Evolutionary conservation across 2,797 vertebrate species (phyloP).

Genomic region (Muscicapa striata): DNA sequence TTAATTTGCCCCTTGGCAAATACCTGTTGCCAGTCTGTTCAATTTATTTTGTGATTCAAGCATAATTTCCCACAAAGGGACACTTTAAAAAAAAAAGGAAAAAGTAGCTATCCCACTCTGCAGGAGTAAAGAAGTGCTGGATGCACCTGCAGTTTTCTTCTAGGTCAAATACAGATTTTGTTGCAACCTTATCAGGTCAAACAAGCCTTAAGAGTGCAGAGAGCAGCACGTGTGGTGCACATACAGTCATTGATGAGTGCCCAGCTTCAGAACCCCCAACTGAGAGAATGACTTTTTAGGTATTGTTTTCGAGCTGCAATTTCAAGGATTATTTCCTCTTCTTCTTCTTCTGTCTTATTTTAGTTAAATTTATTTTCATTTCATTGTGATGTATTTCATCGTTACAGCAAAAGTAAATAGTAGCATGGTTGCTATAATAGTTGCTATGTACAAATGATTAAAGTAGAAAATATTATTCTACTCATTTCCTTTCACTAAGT

Average conservation of each 20-base stretch:
- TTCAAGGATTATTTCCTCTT: constrained; percentile 3
- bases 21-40: neutral
- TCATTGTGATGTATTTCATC: neutral
- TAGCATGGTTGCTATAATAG: neutral
- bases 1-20: neutral
- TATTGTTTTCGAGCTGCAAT: neutral
- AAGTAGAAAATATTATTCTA: constrained; percentile 39
- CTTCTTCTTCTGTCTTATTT: neutral
- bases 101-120: neutral
- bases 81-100: neutral
- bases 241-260: neutral
- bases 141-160: neutral
- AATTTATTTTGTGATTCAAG: neutral
- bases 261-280: neutral
- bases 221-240: neutral
- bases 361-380: neutral
- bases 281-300: neutral
- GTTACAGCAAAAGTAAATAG: neutral
- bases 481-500: constrained; percentile 17
- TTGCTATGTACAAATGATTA: neutral
- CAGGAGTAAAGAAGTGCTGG: neutral
- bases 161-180: neutral
- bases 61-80: neutral
- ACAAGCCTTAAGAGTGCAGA: neutral
- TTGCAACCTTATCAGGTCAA: neutral